A percentile compares a stretch with the other conserved stretches of the same genome.
Evolutionary conservation across 2,113 vertebrate genomes (phyloP).

Genomic region (Fregetta grallaria): DNA sequence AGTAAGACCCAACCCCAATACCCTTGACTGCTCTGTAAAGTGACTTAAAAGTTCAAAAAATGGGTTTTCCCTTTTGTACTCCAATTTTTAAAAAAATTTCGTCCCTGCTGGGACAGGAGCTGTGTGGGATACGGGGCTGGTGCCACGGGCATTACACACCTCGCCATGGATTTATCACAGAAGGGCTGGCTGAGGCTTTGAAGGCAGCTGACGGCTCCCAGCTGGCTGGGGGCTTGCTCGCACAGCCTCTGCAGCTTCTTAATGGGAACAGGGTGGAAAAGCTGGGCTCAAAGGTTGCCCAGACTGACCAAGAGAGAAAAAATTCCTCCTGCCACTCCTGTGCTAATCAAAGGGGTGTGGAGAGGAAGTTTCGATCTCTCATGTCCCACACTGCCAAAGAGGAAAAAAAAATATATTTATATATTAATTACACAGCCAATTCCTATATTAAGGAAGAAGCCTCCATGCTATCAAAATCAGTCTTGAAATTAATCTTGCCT

Average conservation of each 20-base stretch:
- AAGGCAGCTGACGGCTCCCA: constrained; percentile 10
- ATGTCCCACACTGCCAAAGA: background rate
- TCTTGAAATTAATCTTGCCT: background rate
- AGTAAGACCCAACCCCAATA: background rate
- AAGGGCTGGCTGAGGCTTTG: background rate
- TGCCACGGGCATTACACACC: background rate
- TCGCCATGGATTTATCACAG: background rate
- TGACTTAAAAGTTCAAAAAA: background rate
- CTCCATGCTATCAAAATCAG: background rate
- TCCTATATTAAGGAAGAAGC: background rate
- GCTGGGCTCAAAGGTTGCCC: constrained; percentile 39
- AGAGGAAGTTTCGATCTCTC: background rate
- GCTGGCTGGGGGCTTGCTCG: background rate
- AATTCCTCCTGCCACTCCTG: constrained; percentile 60
- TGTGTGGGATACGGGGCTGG: background rate
- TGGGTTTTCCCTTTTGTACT: background rate
- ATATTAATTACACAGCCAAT: background rate
- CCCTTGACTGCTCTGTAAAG: background rate
- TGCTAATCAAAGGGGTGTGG: constrained; percentile 56
- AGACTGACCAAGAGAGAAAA: constrained; percentile 36
- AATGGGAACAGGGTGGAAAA: constrained; percentile 11
- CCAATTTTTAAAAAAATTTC: background rate
- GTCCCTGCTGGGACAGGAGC: background rate
- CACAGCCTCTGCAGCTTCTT: background rate
- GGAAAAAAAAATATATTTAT: background rate